These are phyloP conservation scores for Rhinichthys klamathensis DNA, from an alignment of 2,113 vertebrate species.

Conservation along the genomic window DNA sequence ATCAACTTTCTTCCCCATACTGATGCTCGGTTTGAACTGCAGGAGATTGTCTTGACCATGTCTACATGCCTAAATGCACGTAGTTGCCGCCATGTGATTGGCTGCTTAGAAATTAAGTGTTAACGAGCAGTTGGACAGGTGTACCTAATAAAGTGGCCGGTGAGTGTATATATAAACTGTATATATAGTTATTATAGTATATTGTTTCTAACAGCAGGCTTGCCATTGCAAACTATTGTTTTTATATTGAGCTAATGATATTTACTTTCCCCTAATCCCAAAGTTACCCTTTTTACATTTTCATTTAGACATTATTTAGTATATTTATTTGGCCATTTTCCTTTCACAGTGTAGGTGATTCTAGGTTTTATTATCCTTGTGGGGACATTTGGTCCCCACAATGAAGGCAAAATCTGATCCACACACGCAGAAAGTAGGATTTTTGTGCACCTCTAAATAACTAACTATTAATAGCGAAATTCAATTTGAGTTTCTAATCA, in stretches of 20 bases:
- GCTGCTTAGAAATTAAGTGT: no score
- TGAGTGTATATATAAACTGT: no score
- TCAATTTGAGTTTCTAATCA: conserved; percentile 1
- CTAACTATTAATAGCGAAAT: conserved; percentile 26
- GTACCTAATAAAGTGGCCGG: no score
- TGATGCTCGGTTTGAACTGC: no score
- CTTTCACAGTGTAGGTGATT: not conserved
- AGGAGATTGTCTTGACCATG: no score
- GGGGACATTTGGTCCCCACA: not conserved
- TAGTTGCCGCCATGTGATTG: no score
- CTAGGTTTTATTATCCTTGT: not conserved
- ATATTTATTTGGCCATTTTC: not conserved
- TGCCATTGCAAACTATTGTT: no score
- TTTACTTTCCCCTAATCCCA: not conserved
- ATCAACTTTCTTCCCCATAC: no score
- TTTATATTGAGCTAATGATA: not conserved
- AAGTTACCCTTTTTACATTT: not conserved
- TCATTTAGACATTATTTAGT: no score
- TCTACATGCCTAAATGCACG: no score
- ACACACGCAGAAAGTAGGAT: not conserved
- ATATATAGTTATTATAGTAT: no score
- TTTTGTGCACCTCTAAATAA: conserved; percentile 26
- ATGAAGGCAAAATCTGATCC: not conserved
- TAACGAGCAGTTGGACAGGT: no score
- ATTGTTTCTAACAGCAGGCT: not conserved